Conservation (phyloP, 2,888 invertebrate species). For the Muschampia plurimacula region DNA sequence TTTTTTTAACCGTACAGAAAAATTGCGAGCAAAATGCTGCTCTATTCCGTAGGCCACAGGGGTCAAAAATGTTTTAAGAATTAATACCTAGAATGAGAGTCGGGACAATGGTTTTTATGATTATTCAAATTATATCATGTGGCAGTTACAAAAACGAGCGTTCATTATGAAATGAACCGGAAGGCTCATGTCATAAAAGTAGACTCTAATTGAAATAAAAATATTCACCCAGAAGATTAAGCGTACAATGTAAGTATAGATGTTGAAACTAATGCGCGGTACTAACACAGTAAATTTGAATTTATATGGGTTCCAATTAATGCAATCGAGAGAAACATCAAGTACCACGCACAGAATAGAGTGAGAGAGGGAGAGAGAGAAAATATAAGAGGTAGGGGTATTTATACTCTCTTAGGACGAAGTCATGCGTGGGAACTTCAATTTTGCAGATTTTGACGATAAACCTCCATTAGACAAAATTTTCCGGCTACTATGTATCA, state of each 20-base stretch:
- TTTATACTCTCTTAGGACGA: too few relatives aligned
- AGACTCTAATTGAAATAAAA: conserved; percentile 22
- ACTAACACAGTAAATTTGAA: neutral
- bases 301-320: neutral
- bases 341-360: too few relatives aligned
- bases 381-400: too few relatives aligned
- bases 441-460: too few relatives aligned
- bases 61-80: neutral
- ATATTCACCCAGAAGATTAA: neutral
- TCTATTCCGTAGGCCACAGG: conserved; percentile 7
- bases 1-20: conserved; percentile 33
- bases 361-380: too few relatives aligned
- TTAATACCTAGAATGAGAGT: conserved; percentile 15
- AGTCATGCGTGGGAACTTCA: too few relatives aligned
- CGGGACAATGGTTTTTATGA: conserved; percentile 33
- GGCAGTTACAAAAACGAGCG: conserved; percentile 11
- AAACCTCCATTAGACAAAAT: too few relatives aligned
- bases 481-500: too few relatives aligned
- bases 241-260: neutral
- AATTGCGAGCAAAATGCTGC: conserved; percentile 15
- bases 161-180: conserved; percentile 18
- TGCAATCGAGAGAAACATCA: too few relatives aligned
- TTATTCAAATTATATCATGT: conserved; percentile 29
- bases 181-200: conserved; percentile 14
- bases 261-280: neutral